Base-by-base conservation (phyloP, 2,797 vertebrate species). In the Euthynnus affinis region DNA sequence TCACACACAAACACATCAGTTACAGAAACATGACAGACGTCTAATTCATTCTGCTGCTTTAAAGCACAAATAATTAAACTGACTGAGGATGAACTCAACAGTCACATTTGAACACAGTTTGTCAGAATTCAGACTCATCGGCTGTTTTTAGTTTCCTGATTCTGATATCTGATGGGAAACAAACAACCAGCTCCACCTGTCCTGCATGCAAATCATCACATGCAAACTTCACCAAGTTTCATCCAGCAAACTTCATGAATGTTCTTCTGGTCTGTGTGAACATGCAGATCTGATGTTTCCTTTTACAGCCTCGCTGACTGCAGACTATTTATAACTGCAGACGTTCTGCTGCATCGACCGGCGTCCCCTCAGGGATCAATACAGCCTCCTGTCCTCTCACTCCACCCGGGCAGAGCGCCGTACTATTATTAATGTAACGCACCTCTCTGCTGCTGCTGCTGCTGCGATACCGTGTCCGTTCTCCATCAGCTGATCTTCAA, bases 401-500 rank as follows among this genome's bases (percentile, higher is more conserved):
- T 57, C 8, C 57, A 23, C 0, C 25, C 12, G 5, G 32, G 67
- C 46, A 1, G 4, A 25, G 23, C 15, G 12, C 4, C 25, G 9
- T 32, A n/a, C 9, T 8, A 5, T 5, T 15, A 40, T 34, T 18
- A 55, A 49, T 42, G 7, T 6, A 72, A 88, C 81, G 56, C 71
- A 87, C 85, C 89, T 32, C 15, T 88, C 61, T 12, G 59, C 4
- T 17, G 55, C 1, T 8, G 52, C 1, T 5, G 65, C 3, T 23
- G 80, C 29, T 32, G 29, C 20, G 34, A 7, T 37, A 53, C 53
- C 0, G 17, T 20, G 62, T 67, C 74, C 59, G 25, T 20, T n/a
- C 65, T 80, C 87, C 85, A 89, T 87, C 82, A 42, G 66, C n/a
- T 9, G 52, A 2, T 40, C 76, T 6, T 77, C 80, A 46, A 1